Evolutionary conservation across 2,888 invertebrate genomes (phyloP).

Genomic region (Neoitamus cyanurus): DNA sequence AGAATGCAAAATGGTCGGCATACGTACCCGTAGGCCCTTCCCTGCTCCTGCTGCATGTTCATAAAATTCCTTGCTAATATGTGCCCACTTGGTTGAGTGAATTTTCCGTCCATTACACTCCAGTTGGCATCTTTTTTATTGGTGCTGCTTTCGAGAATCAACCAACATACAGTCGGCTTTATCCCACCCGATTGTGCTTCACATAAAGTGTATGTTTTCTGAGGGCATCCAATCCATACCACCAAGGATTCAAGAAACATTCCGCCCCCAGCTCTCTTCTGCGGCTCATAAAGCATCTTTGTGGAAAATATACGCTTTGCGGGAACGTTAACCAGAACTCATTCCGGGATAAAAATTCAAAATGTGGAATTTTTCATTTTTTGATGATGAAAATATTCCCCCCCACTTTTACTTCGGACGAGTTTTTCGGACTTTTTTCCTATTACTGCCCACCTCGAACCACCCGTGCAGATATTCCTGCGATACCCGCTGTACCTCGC

Average conservation of each 20-base stretch:
- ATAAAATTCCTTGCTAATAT: conserved; percentile 5
- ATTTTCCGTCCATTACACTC: conserved; percentile 35
- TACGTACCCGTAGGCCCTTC: neutral
- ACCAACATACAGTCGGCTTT: conserved; percentile 36
- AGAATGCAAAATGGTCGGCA: neutral
- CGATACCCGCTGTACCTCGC: neutral
- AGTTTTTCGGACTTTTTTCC: neutral
- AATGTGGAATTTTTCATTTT: conserved; percentile 39
- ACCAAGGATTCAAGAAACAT: neutral
- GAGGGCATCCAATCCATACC: neutral
- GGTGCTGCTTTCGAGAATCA: conserved; percentile 9
- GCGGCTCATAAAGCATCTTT: conserved; percentile 31
- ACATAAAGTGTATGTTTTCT: conserved; percentile 9
- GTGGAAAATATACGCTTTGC: conserved; percentile 25
- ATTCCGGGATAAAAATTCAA: conserved; percentile 26
- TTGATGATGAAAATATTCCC: conserved; percentile 21
- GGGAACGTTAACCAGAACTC: conserved; percentile 7
- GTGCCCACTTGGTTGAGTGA: conserved; percentile 33
- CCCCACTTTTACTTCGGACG: neutral
- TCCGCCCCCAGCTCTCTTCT: neutral
- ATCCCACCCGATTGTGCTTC: neutral
- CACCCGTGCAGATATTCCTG: neutral
- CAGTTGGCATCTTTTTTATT: conserved; percentile 27
- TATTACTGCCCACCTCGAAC: conserved; percentile 1
- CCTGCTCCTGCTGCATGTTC: neutral